Base-by-base conservation (phyloP, 2,888 invertebrate genomes). In the Limenitis camilla region DNA sequence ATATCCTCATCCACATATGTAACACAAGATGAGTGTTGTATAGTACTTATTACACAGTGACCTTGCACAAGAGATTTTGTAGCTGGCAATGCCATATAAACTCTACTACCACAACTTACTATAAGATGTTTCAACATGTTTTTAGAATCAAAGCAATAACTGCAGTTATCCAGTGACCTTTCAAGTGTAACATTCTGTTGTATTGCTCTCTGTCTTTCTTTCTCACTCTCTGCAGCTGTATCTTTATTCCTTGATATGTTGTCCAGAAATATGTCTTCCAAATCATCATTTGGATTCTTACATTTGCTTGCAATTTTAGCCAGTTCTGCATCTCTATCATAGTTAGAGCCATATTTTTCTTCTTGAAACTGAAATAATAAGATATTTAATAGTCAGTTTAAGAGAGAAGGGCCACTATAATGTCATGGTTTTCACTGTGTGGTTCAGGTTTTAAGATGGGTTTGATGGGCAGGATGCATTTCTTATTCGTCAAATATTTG, bases 1-100 rank as follows among this genome's bases (percentile, higher is more conserved):
- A 96, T 93, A 83, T 99, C 96, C 88, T 99, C 98, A 83, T 99
- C 99, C 39, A 97, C 72, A 59, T 92, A 90, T 0, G 96, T 96
- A 35, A 92, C 90, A 73, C 95, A 94, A 2, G 92, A 72, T 0
- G 91, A 86, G 78, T 99, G 98, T 61, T 93, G 91, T 68, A 94
- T 91, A 0, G 98, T 96, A 2, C 93, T 90, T 65, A 99, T 92
- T 45, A 96, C 81, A 69, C 94, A 98, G 72, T 99, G 98, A 0
- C 95, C 94, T 50, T 90, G 88, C 4, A 94, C 93, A 55, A 99
- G 81, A 0, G 97, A 96, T 66, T 92, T 91, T 69, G 91, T 91
- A 49, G 91, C 82, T 1, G 98, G 98, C 52, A 98, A 74, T 61
- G 94, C 90, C 62, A 99, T 74, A 80, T 96, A 98, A n/a, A 93